These are phyloP conservation scores for Haliclona indistincta DNA, from an alignment of 37 sponge, comb jelly and placozoan species.

Conservation along the genomic window DNA sequence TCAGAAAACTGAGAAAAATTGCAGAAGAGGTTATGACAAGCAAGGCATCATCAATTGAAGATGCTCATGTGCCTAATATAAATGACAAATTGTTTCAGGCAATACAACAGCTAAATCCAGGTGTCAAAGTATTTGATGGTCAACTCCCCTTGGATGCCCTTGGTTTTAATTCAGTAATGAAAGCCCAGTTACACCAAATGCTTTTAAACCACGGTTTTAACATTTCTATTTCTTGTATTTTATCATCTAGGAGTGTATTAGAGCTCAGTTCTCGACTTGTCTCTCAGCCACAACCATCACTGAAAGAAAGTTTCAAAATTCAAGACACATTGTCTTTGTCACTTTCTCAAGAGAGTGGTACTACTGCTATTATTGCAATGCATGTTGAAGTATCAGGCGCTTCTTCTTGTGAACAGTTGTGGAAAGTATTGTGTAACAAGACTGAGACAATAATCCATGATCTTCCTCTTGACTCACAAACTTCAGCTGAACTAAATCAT, in stretches of 20 bases:
- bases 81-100: not conserved
- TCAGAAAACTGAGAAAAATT: not conserved
- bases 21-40: not conserved
- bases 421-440: not conserved
- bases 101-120: not conserved
- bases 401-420: not conserved
- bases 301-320: too few species aligned
- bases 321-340: not conserved
- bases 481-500: not conserved
- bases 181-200: not conserved
- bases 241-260: not conserved
- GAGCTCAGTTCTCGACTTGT: not conserved
- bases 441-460: not conserved
- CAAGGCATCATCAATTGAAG: not conserved
- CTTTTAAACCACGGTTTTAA: not conserved
- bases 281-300: too few species aligned
- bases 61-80: not conserved
- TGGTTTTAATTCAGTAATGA: not conserved
- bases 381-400: conserved; percentile 1
- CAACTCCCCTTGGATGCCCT: not conserved
- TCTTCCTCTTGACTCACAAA: not conserved
- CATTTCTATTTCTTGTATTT: not conserved
- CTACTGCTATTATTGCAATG: not conserved
- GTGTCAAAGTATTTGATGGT: not conserved
- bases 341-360: not conserved